Conservation (phyloP, 2,797 vertebrate species). For the Lemur catta region DNA sequence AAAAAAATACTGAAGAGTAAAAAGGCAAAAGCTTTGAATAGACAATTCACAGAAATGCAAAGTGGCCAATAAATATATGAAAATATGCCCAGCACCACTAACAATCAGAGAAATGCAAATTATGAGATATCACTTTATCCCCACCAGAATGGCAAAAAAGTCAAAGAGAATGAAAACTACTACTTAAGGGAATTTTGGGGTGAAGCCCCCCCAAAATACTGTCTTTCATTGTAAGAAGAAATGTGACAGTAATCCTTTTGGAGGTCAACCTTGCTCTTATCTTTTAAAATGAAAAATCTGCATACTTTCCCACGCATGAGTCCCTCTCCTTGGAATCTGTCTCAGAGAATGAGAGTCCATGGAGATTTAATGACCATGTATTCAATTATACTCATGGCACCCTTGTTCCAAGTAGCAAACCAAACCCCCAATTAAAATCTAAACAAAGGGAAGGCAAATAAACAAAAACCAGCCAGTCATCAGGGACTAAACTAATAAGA, state of each 20-base stretch:
- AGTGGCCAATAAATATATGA: background rate
- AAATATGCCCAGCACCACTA: background rate
- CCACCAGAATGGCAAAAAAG: background rate
- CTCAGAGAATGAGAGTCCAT: background rate
- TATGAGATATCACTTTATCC: background rate
- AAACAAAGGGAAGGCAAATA: background rate
- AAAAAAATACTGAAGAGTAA: background rate
- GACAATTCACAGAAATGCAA: background rate
- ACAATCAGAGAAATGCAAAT: background rate
- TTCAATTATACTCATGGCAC: background rate
- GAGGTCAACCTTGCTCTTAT: background rate
- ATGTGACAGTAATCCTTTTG: background rate
- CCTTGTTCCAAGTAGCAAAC: background rate
- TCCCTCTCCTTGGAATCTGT: background rate
- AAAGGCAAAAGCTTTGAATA: background rate
- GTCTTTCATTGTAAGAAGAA: background rate
- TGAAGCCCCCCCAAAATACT: background rate
- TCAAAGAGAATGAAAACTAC: background rate
- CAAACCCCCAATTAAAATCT: background rate
- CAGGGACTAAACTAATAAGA: background rate
- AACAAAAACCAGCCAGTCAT: background rate
- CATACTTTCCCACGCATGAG: background rate
- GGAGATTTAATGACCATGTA: background rate
- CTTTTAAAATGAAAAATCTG: constrained; percentile 36
- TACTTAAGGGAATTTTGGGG: background rate